phyloP scores from a whole-genome alignment of 1,140 invertebrate species.

The Cherax destructor region DNA sequence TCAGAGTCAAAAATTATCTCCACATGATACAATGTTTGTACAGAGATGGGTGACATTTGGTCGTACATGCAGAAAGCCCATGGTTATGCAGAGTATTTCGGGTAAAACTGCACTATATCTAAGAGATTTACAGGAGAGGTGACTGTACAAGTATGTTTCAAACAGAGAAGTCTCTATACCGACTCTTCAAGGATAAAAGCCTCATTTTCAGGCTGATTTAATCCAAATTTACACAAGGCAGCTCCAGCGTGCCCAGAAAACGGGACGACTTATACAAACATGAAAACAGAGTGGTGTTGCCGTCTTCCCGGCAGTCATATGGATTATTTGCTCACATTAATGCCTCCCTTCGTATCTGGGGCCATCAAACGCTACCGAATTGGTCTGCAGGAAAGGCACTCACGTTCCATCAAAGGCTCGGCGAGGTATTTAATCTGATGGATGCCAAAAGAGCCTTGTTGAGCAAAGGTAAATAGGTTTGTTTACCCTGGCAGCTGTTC shows the following conservation, averaged over 20 bases:
- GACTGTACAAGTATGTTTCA: too few species aligned
- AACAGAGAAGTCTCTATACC: too few species aligned
- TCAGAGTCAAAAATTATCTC: too few species aligned
- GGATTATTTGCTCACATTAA: background rate
- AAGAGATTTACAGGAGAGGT: too few species aligned
- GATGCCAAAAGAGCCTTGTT: background rate
- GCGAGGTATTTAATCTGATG: slow-evolving; percentile 9
- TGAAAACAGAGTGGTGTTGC: background rate
- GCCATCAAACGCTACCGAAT: slow-evolving; percentile 1
- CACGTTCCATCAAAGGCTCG: slow-evolving; percentile 3
- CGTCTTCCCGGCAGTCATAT: background rate
- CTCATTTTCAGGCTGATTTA: too few species aligned
- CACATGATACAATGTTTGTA: too few species aligned
- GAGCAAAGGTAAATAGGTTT: slow-evolving; percentile 7
- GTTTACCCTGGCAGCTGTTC: background rate
- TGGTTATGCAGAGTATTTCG: too few species aligned
- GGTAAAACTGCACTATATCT: too few species aligned
- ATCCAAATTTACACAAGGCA: background rate
- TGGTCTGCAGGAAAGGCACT: background rate
- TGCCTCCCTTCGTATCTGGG: background rate
- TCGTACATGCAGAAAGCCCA: too few species aligned
- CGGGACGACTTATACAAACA: background rate
- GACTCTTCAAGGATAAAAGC: too few species aligned
- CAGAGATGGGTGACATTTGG: background rate
- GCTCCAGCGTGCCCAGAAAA: background rate